Base-by-base conservation (phyloP, 2,888 invertebrate genomes). In the Euplexia lucipara region DNA sequence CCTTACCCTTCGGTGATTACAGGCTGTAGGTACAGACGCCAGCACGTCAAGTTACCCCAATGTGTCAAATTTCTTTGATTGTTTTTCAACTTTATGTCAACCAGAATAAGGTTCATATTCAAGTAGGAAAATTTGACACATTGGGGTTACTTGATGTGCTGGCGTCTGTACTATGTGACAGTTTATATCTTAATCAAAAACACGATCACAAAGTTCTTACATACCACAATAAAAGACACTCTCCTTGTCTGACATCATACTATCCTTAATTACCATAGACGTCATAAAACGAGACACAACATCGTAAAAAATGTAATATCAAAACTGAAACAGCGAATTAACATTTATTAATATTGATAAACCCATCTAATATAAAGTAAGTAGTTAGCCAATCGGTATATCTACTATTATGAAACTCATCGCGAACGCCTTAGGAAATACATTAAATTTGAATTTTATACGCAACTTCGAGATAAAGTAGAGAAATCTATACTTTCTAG, bases 401-500 rank as follows among this genome's bases (percentile, higher is more conserved):
- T 0, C 3, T 42, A 26, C 10, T 47, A 69, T 78, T 73, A 78
- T 49, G 69, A 78, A 80, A 80, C 64, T 39, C n/a, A 42, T 58
- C 58, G 34, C n/a, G 8, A 34, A 35, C 32, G 60, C 34, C 32
- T 44, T 35, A 47, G 10, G 41, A 59, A 58, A 66, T 14, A 2
- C 18, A 61, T 51, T 41, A 32, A 41, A 68, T 78, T 75, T 78
- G 16, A 67, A 61, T 78, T 44, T 75, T 52, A 67, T 52, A 35
- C 34, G 39, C 44, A 69, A 75, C 65, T 37, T 39, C 8, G 30
- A 45, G 37, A 44, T 62, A 12, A 52, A 20, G n/a, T 14, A 58
- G 75, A 20, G 75, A 76, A 79, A 76, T 65, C 64, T 18, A 2
- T n/a, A 53, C 75, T 76, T 76, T 79, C 75, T 45, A 37, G 12